phyloP scores from a whole-genome alignment of 2,888 invertebrate species.

The Timema cristinae region DNA sequence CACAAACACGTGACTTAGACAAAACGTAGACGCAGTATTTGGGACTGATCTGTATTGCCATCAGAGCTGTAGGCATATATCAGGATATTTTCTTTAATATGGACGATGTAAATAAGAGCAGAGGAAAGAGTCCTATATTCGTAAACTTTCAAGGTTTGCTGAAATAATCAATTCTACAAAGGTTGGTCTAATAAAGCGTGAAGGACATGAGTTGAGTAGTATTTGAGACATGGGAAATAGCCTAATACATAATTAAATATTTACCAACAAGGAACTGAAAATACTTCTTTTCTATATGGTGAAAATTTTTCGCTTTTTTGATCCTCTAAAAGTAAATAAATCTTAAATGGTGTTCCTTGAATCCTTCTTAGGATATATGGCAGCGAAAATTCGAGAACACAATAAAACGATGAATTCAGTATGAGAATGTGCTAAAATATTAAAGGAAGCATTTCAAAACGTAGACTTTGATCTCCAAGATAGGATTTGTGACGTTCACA shows the following conservation, averaged over 20 bases:
- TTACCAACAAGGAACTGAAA: slow-evolving; percentile 5
- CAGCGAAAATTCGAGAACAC: background rate
- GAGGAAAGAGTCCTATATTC: no score
- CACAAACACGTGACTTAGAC: background rate
- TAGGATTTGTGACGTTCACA: background rate
- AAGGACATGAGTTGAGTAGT: no score
- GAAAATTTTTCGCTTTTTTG: background rate
- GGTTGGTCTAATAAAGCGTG: no score
- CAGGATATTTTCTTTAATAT: slow-evolving; percentile 5
- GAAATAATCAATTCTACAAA: no score
- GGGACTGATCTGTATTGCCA: slow-evolving; percentile 1
- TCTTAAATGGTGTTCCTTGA: background rate
- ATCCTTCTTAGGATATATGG: background rate
- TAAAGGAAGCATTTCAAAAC: background rate
- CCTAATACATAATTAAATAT: background rate
- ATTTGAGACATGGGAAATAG: slow-evolving; percentile 5
- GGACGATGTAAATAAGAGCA: no score
- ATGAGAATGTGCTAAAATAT: background rate
- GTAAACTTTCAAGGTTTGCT: no score
- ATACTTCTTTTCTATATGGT: background rate
- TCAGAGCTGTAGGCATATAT: background rate
- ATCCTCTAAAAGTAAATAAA: background rate
- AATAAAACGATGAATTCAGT: background rate
- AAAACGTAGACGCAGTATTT: background rate
- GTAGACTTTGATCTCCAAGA: background rate